Conservation (phyloP, 2,888 invertebrate genomes). For the Xylophagus ater region DNA sequence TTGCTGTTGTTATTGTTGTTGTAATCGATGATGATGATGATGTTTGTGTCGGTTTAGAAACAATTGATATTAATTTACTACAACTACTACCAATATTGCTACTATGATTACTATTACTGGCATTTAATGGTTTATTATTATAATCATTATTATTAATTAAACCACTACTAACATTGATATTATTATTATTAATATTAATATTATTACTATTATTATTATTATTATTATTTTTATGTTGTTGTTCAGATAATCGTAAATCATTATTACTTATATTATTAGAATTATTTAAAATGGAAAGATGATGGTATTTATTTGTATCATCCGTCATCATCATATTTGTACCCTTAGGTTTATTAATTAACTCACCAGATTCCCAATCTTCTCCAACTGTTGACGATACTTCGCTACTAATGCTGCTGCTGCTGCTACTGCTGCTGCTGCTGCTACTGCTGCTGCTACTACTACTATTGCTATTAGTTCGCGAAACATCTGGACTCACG, state of each 20-base stretch:
- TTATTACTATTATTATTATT: constrained; percentile 2
- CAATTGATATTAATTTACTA: constrained; percentile 11
- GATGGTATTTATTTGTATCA: constrained; percentile 2
- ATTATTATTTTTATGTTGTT: constrained; percentile 9
- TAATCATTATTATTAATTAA: constrained; percentile 20
- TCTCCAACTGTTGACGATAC: constrained; percentile 32
- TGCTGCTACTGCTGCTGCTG: constrained; percentile 23
- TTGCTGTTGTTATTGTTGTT: neutral
- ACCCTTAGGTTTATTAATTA: constrained; percentile 15
- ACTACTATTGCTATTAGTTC: constrained; percentile 18
- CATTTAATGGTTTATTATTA: constrained; percentile 16
- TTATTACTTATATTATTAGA: constrained; percentile 9
- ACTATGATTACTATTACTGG: neutral
- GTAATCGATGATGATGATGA: constrained; percentile 11
- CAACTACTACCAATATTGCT: constrained; percentile 1
- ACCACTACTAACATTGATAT: constrained; percentile 22
- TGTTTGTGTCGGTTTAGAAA: constrained; percentile 11
- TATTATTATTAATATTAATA: constrained; percentile 17
- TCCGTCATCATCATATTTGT: constrained; percentile 10
- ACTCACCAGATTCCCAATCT: constrained; percentile 42
- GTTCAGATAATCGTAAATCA: constrained; percentile 6
- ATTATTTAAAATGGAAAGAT: constrained; percentile 5
- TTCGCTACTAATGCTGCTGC: constrained; percentile 28
- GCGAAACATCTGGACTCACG: constrained; percentile 17
- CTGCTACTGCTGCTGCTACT: constrained; percentile 22